Conservation (phyloP, 2,113 vertebrate genomes). For the Mobula birostris region DNA sequence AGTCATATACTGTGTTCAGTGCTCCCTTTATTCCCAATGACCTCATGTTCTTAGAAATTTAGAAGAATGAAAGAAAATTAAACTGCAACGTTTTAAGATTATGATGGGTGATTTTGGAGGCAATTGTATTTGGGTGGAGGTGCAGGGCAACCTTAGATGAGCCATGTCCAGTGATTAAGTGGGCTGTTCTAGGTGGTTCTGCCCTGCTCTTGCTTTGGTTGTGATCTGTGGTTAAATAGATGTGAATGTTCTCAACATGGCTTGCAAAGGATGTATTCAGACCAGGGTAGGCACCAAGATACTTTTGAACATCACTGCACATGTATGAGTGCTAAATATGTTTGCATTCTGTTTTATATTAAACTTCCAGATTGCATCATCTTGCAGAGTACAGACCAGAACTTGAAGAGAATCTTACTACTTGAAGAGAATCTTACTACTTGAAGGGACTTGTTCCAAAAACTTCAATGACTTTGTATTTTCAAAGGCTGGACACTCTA, state of each 20-base stretch:
- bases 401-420: not conserved
- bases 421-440: not conserved
- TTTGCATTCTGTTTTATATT: not conserved
- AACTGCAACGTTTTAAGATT: no score
- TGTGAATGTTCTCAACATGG: not conserved
- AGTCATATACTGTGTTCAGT: no score
- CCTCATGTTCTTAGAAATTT: no score
- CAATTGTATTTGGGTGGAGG: not conserved
- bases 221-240: not conserved
- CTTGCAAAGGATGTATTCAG: not conserved
- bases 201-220: not conserved
- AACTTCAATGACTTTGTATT: not conserved
- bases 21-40: no score
- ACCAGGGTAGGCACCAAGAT: not conserved
- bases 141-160: not conserved
- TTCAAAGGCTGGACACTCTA: not conserved
- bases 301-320: not conserved
- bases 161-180: not conserved
- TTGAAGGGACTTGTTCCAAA: not conserved
- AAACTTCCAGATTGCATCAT: not conserved
- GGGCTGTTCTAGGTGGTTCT: not conserved
- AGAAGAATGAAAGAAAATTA: no score
- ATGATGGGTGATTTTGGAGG: not conserved
- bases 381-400: not conserved
- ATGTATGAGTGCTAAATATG: not conserved